Evolutionary conservation across 2,888 invertebrate genomes (phyloP), one percentile per base, ranked within the genome.

Genomic region (Drosophila atroscutellata): DNA sequence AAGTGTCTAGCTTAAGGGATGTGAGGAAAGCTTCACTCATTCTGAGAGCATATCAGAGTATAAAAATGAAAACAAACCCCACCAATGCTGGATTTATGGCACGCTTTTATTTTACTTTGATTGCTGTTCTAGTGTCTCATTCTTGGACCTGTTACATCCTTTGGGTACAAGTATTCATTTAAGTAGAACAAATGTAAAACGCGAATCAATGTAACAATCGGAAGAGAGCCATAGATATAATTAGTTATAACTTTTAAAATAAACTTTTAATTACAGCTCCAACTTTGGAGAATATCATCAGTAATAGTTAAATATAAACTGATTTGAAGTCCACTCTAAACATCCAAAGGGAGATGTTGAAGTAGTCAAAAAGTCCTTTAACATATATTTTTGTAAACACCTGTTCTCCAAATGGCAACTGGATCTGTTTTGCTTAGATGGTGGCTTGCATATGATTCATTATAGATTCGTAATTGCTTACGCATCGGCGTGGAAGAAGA

Each of bases 401-500:
- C 42, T 42, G 42, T 47, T 24, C 47, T 47, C 2, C 47, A 24
- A 15, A 24, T 20, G 24, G 15, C 24, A 32, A 26, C 7, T n/a
- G 57, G 9, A 24, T 42, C 3, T 20, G 15, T 20, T 30, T 42
- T 42, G 20, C 42, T 42, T 42, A 5, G 42, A 42, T 9, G 24
- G 32, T 36, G 30, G 37, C 37, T 42, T 62, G 30, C 47, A 60
- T 63, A 28, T 24, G 47, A 50, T 56, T 26, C 34, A 42, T 32
- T 55, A 36, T 13, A 26, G 61, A 50, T 49, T 45, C 57, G 67
- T 82, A 85, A 82, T 82, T 80, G 80, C 77, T 67, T 71, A 67
- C 64, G 61, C 58, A 64, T 58, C 47, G 67, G 58, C 32, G 50
- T 54, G 39, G 50, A 59, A 58, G 54, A 54, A 45, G 52, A 67